A percentile compares a stretch with the other conserved stretches of the same genome.
phyloP scores from a whole-genome alignment of 2,888 invertebrate species.

The Agonum fuliginosum region DNA sequence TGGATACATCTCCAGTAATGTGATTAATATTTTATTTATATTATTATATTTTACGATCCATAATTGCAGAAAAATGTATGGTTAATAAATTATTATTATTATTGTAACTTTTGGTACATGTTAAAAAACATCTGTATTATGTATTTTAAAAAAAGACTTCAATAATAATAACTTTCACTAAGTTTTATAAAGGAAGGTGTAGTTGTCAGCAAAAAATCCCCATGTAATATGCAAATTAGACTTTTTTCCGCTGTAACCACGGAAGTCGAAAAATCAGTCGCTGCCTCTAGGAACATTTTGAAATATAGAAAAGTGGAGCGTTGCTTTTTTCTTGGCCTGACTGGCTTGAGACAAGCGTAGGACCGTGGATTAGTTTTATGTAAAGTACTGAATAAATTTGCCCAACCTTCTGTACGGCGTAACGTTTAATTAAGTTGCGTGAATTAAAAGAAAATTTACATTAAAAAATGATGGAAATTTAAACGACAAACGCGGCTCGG shows the following conservation, averaged over 20 bases:
- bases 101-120: too few relatives aligned
- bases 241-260: neutral
- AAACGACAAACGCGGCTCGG: constrained; percentile 37
- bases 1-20: too few relatives aligned
- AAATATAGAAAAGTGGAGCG: constrained; percentile 15
- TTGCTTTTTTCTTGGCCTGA: constrained; percentile 16
- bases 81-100: too few relatives aligned
- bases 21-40: too few relatives aligned
- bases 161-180: too few relatives aligned
- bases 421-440: constrained; percentile 56
- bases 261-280: neutral
- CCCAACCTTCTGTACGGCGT: constrained; percentile 36
- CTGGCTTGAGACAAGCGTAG: constrained; percentile 13
- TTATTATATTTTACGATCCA: too few relatives aligned
- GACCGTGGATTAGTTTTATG: constrained; percentile 53
- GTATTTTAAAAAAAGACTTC: too few relatives aligned
- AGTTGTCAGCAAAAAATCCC: too few relatives aligned
- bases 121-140: too few relatives aligned
- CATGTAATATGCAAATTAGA: too few relatives aligned
- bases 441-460: constrained; percentile 56
- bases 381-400: constrained; percentile 57
- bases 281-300: neutral
- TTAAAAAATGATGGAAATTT: constrained; percentile 55
- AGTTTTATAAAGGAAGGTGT: too few relatives aligned
- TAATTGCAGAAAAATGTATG: too few relatives aligned